Evolutionary conservation across 2,797 vertebrate species (phyloP).

Genomic region (Acanthornis magna): DNA sequence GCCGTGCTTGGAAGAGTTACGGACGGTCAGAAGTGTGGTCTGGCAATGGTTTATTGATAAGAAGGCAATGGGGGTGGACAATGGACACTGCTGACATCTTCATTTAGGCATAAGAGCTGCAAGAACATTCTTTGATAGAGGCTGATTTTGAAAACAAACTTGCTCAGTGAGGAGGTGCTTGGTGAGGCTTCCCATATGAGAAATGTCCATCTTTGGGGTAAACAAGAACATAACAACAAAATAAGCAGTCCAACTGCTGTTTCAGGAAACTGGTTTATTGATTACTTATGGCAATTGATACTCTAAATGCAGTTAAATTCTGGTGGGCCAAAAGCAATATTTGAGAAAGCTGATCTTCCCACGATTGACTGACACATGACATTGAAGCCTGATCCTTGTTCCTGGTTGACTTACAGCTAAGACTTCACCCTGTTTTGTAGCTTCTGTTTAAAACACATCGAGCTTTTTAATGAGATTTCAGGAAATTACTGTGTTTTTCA

Average conservation of each 20-base stretch:
- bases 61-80: background rate
- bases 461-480: background rate
- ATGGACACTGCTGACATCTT: background rate
- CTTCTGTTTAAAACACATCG: background rate
- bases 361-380: background rate
- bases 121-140: background rate
- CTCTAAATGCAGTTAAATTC: background rate
- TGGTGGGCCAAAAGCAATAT: background rate
- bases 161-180: background rate
- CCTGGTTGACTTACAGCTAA: background rate
- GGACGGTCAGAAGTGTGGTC: background rate
- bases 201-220: background rate
- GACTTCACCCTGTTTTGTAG: background rate
- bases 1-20: background rate
- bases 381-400: background rate
- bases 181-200: background rate
- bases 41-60: background rate
- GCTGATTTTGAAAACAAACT: background rate
- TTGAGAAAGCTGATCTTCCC: background rate
- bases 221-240: background rate
- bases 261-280: background rate
- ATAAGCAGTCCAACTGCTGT: background rate
- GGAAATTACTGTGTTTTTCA: background rate
- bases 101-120: background rate
- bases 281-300: background rate